Percentiles rank a stretch among this genome's conserved stretches.
These are phyloP conservation scores for Lophochroa leadbeateri DNA, from an alignment of 2,113 vertebrate species.

Conservation along the genomic window DNA sequence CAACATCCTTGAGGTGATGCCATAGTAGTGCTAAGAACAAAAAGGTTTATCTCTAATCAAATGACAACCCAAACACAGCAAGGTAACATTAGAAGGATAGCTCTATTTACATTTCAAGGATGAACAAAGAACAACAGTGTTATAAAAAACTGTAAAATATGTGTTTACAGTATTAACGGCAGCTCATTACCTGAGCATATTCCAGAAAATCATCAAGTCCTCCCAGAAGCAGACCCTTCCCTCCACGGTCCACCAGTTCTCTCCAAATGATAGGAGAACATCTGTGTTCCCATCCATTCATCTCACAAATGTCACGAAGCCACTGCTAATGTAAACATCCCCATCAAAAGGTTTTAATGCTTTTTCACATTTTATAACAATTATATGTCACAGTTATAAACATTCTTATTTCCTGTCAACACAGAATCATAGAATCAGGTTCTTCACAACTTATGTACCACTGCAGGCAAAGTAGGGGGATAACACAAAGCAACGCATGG, in stretches of 20 bases:
- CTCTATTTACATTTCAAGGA: background rate
- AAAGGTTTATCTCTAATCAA: background rate
- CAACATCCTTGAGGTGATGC: conserved; percentile 78
- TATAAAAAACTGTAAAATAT: background rate
- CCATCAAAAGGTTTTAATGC: background rate
- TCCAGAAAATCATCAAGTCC: conserved; percentile 89
- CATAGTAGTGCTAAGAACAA: conserved; percentile 83
- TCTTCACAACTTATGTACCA: background rate
- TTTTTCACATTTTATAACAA: background rate
- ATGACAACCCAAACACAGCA: background rate
- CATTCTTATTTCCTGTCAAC: background rate
- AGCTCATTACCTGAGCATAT: conserved; percentile 83
- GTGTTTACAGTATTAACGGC: background rate
- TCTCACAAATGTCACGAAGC: conserved; percentile 79
- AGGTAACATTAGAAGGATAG: background rate
- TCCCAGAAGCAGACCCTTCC: conserved; percentile 87
- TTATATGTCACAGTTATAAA: background rate
- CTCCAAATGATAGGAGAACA: conserved; percentile 91
- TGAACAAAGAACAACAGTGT: background rate
- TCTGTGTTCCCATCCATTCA: conserved; percentile 84
- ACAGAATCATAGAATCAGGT: background rate
- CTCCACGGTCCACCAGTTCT: conserved; percentile 87
- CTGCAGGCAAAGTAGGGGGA: background rate
- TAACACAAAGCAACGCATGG: background rate
- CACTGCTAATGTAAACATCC: conserved; percentile 78